Evolutionary conservation across 2,888 invertebrate species (phyloP), one percentile per base, ranked within the genome.

Genomic region (Alloplasta piceator): DNA sequence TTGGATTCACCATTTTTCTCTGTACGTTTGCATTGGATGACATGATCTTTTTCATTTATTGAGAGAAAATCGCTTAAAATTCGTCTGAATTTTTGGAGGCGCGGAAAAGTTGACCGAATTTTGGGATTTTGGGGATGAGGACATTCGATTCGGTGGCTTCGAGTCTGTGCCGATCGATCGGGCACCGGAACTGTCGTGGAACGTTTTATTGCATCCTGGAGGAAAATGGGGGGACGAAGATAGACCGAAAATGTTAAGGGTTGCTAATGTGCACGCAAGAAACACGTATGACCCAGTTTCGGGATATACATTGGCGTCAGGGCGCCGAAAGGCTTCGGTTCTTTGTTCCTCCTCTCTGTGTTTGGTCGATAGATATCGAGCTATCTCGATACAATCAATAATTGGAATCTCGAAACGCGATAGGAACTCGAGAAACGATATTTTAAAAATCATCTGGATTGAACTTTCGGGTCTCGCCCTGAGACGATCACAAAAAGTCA

Each of bases 271-370:
- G 12, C 73, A 63, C 72, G 76, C 66, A 72, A 63, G 61, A 46
- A 77, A 70, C 77, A 43, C 12, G 63, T 73, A 63, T 76, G 80
- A 80, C 80, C 80, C 52, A 80, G 41, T 77, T 80, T 46, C 52
- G 9, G 14, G 6, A 14, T 26, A 26, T 26, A 3, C 26, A 26
- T 26, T 26, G 26, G 26, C 26, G 26, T 26, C 26, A 52, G 52
- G 4, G 52, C 14, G 14, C 14, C 14, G 52, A 52, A 52, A 52
- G 12, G 52, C 52, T 12, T 52, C n/a, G 52, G 43, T 26, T 26
- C 26, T 26, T 26, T 26, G 14, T 6, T 60, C 10, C 12, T 64
- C 48, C 36, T 26, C 4, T 26, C 43, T 26, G 26, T 26, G 1
- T 26, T 26, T 26, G 26, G 1, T 26, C 26, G 26, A 26, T 3